Evolutionary conservation across 2,113 vertebrate species (phyloP).

Genomic region (Aldabrachelys gigantea): DNA sequence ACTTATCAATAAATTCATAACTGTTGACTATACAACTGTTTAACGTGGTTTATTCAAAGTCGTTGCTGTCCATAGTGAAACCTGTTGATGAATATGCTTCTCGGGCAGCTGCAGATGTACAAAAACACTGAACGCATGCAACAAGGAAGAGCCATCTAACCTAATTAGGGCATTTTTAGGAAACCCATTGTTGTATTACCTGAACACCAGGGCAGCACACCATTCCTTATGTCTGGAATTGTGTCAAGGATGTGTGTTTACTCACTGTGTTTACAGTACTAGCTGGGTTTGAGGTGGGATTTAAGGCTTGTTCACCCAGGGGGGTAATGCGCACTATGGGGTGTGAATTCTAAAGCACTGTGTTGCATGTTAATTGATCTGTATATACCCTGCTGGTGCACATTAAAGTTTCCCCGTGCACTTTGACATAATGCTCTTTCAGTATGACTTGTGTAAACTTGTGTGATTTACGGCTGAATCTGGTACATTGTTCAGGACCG

Average conservation of each 20-base stretch:
- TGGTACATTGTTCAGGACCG: not conserved
- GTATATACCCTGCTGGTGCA: not conserved
- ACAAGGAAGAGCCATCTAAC: not conserved
- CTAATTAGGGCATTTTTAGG: not conserved
- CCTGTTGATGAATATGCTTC: not conserved
- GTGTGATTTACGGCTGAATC: not conserved
- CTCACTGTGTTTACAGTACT: not conserved
- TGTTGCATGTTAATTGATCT: not conserved
- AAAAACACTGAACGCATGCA: not conserved
- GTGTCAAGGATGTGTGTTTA: not conserved
- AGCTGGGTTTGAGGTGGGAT: not conserved
- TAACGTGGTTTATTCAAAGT: not conserved
- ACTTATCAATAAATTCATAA: slow-evolving; percentile 65
- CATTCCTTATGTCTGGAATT: not conserved
- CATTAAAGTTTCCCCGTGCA: not conserved
- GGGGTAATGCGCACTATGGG: not conserved
- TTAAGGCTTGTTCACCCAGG: not conserved
- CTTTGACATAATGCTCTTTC: not conserved
- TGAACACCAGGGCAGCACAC: not conserved
- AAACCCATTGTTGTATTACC: not conserved
- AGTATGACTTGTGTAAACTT: not conserved
- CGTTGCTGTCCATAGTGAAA: not conserved
- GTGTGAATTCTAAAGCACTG: not conserved
- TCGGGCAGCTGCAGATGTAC: not conserved
- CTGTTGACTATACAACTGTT: not conserved